Evolutionary conservation across 2,113 vertebrate genomes (phyloP).

Genomic region (Cephalophus harveyi): DNA sequence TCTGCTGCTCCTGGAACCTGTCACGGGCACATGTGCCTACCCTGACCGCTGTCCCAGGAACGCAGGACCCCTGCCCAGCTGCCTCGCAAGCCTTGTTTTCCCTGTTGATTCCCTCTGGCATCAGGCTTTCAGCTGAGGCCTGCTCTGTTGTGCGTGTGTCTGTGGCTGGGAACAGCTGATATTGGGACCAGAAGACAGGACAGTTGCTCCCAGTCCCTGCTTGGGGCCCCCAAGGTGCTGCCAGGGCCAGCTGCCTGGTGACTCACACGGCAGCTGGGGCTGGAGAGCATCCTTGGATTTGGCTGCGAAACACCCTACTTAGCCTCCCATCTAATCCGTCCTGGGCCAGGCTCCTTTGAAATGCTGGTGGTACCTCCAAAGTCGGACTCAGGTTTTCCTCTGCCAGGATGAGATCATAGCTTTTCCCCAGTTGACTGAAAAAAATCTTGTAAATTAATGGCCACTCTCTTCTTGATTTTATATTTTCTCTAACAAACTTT

Average conservation of each 20-base stretch:
- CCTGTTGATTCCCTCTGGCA: neutral
- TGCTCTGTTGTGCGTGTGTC: neutral
- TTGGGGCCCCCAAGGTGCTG: neutral
- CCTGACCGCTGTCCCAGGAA: neutral
- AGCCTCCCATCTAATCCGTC: accelerated
- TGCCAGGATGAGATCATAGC: neutral
- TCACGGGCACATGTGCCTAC: neutral
- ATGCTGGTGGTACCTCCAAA: neutral
- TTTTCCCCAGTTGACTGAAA: neutral
- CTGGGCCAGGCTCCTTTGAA: neutral
- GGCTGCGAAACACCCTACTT: neutral
- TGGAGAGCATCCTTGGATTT: neutral
- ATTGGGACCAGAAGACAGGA: neutral
- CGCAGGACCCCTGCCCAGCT: neutral
- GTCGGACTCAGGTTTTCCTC: neutral
- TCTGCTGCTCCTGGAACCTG: neutral
- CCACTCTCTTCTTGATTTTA: neutral
- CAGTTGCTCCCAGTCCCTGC: neutral
- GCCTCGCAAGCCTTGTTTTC: neutral
- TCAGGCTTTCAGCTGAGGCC: neutral
- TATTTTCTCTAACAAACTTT: neutral
- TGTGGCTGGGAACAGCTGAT: constrained; percentile 9
- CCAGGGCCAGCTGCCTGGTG: neutral
- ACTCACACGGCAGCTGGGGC: neutral
- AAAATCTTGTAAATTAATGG: neutral